phyloP scores from a whole-genome alignment of 2,888 invertebrate species.

The Acleris sparsana region DNA sequence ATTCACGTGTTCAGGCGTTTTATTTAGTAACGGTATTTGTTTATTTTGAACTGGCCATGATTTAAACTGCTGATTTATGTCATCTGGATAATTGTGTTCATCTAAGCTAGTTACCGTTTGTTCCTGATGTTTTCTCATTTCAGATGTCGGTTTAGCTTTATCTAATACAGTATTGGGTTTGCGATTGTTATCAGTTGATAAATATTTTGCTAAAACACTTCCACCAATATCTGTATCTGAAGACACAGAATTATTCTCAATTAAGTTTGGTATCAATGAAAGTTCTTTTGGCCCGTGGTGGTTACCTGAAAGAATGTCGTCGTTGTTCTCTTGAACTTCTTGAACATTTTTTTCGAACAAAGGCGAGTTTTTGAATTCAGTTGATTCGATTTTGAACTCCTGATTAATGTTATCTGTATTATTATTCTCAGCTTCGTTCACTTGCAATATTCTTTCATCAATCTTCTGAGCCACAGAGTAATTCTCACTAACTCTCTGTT shows the following conservation, averaged over 20 bases:
- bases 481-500: constrained; percentile 69
- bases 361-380: constrained; percentile 28
- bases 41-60: neutral
- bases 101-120: neutral
- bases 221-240: too few relatives aligned
- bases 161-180: constrained; percentile 6
- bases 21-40: neutral
- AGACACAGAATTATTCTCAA: too few relatives aligned
- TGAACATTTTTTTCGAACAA: constrained; percentile 23
- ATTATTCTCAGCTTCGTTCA: constrained; percentile 32
- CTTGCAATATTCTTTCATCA: constrained; percentile 57
- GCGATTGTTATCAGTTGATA: too few relatives aligned
- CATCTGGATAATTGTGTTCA: neutral
- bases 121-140: constrained; percentile 23
- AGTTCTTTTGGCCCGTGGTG: too few relatives aligned
- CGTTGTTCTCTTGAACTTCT: too few relatives aligned
- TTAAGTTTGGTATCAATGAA: too few relatives aligned
- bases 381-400: too few relatives aligned
- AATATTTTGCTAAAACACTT: too few relatives aligned
- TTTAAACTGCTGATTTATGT: neutral
- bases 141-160: constrained; percentile 32
- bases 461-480: constrained; percentile 63
- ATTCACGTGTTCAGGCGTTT: neutral
- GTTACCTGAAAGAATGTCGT: too few relatives aligned
- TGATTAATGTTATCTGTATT: too few relatives aligned